Base-by-base conservation (phyloP, 2,888 invertebrate genomes). In the Eueremaeus valkanovi region DNA sequence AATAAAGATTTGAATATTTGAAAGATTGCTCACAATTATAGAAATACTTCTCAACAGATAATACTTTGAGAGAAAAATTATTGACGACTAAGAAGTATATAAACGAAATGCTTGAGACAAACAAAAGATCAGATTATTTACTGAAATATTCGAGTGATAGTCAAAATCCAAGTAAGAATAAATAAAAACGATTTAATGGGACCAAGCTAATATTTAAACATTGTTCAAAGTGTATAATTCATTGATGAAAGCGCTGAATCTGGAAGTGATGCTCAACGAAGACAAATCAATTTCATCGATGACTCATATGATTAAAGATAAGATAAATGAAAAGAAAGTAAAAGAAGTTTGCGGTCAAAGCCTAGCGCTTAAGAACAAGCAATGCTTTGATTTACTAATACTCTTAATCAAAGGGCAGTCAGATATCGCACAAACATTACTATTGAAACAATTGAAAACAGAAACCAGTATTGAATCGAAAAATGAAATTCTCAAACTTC, bases 201-300 rank as follows among this genome's bases (percentile, higher is more conserved):
- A 11, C 11, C n/a, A 11, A 3, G 21, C 3, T 24, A n/a, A n/a
- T n/a, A n/a, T n/a, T n/a, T n/a, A n/a, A n/a, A n/a, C n/a, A n/a
- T n/a, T n/a, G n/a, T n/a, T n/a, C n/a, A 13, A 11, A 66, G 66
- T 68, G 6, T 68, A 68, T 42, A 68, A 42, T 40, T 33, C 68
- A 40, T 21, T 68, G 21, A 68, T 68, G 40, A 68, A 42, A 27
- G n/a, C 31, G n/a, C 33, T 75, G 21, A 51, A 70, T 49, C 21
- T 75, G 24, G 70, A 75, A 70, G 21, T 51, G 3, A 72, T 51
- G 31, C 33, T 75, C 9, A 55, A 72, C 21, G 72, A 72, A 72
- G 72, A 72, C 33, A 72, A 3, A 18, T n/a, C 49, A 24, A 21
- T n/a, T 45, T 49, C 49, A n/a, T 72, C 72, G 40, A 5, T 72